Evolutionary conservation across 2,113 vertebrate species (phyloP).

Genomic region (Chloebia gouldiae): DNA sequence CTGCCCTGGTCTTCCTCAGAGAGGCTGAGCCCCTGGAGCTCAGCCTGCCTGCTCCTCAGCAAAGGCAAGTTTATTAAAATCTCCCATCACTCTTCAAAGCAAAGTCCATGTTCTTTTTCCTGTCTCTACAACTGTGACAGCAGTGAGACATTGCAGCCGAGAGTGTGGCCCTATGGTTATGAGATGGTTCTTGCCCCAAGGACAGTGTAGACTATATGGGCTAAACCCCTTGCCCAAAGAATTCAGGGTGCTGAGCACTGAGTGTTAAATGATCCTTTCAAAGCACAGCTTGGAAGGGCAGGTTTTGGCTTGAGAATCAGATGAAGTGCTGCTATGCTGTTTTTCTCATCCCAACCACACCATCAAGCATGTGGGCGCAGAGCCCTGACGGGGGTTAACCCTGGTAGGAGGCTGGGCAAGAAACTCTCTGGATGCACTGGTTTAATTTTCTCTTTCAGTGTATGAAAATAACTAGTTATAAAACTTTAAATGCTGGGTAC

Average conservation of each 20-base stretch:
- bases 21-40: background rate
- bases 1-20: background rate
- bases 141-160: background rate
- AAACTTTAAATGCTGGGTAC: background rate
- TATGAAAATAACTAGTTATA: background rate
- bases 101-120: background rate
- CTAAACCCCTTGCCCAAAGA: background rate
- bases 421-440: background rate
- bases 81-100: background rate
- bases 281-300: background rate
- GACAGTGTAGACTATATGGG: fast-evolving
- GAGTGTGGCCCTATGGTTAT: fast-evolving
- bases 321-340: background rate
- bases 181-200: background rate
- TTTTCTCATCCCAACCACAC: background rate
- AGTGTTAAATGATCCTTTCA: background rate
- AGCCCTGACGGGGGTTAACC: background rate
- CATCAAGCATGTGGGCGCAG: background rate
- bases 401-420: background rate
- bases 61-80: background rate
- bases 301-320: background rate
- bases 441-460: background rate
- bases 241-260: background rate
- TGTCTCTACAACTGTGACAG: background rate
- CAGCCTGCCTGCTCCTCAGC: background rate